Conservation (phyloP, 2,797 vertebrate genomes). For the Glossophaga mutica region DNA sequence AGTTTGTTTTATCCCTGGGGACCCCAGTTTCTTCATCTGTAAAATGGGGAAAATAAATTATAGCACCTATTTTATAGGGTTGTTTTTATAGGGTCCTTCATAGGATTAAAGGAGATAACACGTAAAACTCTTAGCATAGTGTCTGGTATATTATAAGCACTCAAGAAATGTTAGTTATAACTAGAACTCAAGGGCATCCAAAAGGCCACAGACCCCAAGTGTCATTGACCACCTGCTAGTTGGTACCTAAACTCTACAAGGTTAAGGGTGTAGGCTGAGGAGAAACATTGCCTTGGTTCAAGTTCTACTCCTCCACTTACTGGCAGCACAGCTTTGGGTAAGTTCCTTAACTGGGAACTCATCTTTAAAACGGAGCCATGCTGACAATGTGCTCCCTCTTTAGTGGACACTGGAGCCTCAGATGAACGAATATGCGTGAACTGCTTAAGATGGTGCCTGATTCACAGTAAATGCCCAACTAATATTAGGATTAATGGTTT, state of each 20-base stretch:
- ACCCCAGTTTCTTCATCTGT: not conserved
- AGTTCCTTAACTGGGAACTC: not conserved
- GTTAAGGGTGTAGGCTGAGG: not conserved
- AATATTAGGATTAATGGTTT: not conserved
- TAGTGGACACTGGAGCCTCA: not conserved
- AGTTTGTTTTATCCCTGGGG: not conserved
- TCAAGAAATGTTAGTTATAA: not conserved
- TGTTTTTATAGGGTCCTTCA: not conserved
- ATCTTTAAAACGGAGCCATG: not conserved
- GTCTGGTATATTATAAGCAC: not conserved
- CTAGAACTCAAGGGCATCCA: not conserved
- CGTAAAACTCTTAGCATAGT: not conserved
- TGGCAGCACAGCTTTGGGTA: not conserved
- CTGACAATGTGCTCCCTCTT: not conserved
- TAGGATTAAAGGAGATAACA: not conserved
- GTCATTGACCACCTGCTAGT: not conserved
- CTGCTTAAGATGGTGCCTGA: not conserved
- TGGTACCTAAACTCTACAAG: not conserved
- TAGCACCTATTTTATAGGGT: not conserved
- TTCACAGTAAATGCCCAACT: not conserved
- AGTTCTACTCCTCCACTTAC: not conserved
- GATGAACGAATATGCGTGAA: not conserved
- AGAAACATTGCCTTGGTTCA: not conserved
- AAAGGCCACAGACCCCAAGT: not conserved
- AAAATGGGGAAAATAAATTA: not conserved